phyloP scores from a whole-genome alignment of 2,797 vertebrate species.

The Moxostoma hubbsi region DNA sequence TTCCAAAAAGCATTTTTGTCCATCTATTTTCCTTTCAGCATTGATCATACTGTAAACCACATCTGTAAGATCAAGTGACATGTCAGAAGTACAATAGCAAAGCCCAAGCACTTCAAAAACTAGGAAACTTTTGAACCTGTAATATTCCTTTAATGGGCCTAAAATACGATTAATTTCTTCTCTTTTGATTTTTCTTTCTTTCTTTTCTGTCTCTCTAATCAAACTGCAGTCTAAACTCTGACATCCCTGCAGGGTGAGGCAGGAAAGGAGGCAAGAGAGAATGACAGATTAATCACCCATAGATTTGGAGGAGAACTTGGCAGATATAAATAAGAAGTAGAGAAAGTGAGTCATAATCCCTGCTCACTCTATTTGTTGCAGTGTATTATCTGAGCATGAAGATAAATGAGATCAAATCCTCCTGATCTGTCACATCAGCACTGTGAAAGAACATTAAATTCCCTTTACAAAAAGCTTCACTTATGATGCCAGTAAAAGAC shows the following conservation, averaged over 20 bases:
- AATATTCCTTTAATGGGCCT: too few relatives aligned
- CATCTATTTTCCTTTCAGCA: too few relatives aligned
- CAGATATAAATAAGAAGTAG: conserved; percentile 29
- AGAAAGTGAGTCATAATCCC: conserved; percentile 36
- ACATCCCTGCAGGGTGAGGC: neutral
- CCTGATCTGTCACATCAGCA: neutral
- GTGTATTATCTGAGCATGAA: neutral
- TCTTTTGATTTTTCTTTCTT: too few relatives aligned
- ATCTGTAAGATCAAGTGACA: too few relatives aligned
- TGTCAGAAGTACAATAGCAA: too few relatives aligned
- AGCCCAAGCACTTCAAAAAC: too few relatives aligned
- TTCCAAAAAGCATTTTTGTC: too few relatives aligned
- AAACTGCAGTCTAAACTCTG: conserved; percentile 18
- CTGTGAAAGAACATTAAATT: neutral
- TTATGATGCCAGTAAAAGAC: too few relatives aligned
- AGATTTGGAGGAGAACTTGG: conserved; percentile 25
- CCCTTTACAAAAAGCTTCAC: too few relatives aligned
- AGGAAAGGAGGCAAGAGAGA: conserved; percentile 17
- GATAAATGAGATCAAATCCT: conserved; percentile 30
- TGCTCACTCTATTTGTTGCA: neutral
- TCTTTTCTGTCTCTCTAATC: neutral
- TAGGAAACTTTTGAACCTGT: too few relatives aligned
- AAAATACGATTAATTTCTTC: too few relatives aligned
- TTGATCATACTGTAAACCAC: too few relatives aligned
- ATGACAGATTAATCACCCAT: conserved; percentile 19